A percentile compares a stretch with the other conserved stretches of the same genome.
Conservation (phyloP, 2,797 vertebrate species). For the Toxotes lorentzi region DNA sequence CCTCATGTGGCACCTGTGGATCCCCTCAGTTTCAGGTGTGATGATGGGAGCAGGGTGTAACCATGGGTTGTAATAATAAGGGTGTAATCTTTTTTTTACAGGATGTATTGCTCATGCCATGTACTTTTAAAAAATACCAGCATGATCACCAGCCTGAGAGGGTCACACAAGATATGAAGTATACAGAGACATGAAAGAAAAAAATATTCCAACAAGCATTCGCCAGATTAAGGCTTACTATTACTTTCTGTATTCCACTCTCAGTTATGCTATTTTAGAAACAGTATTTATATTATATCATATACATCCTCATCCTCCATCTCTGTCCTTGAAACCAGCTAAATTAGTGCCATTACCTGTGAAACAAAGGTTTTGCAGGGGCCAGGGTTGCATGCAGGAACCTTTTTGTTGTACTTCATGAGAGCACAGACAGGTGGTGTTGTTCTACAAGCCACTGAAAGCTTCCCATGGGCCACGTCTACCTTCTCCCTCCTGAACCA, state of each 20-base stretch:
- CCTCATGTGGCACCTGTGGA: slow-evolving; percentile 71
- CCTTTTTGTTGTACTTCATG: neutral
- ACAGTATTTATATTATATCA: neutral
- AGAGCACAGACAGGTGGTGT: neutral
- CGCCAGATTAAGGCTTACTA: neutral
- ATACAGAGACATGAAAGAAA: too few species aligned
- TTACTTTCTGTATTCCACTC: neutral
- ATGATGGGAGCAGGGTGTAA: neutral
- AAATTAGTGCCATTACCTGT: neutral
- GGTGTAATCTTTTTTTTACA: too few species aligned
- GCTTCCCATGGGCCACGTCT: neutral
- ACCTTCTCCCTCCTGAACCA: neutral
- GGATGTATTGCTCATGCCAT: too few species aligned
- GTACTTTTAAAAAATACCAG: neutral
- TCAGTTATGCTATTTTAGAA: neutral
- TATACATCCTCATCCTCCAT: neutral
- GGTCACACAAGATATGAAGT: neutral
- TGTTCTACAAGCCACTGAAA: neutral
- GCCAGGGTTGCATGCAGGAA: neutral
- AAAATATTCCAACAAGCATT: too few species aligned
- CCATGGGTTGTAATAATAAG: too few species aligned
- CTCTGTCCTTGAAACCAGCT: neutral
- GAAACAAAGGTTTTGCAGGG: neutral
- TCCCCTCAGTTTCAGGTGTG: slow-evolving; percentile 25
- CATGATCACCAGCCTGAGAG: neutral